Base-by-base conservation (phyloP, 1,140 invertebrate species). In the Magallana gigas region DNA sequence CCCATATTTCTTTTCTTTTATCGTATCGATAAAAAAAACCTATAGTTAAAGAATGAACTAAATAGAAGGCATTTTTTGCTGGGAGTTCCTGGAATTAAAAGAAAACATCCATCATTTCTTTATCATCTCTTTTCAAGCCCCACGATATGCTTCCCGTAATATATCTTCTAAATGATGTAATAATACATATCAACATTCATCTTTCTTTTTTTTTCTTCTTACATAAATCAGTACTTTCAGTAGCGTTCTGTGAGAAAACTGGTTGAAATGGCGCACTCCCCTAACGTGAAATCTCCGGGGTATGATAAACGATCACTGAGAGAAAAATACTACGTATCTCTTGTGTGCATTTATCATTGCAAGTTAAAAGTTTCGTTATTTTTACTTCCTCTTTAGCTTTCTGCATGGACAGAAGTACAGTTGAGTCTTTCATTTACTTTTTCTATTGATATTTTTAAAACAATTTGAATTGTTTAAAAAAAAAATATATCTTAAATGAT, bases 81-180 rank as follows among this genome's bases (percentile, higher is more conserved):
- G 68, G 68, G 68, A 76, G 68, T 36, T 76, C 36, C 68, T 36
- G 23, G 23, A 29, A 12, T 76, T 76, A 29, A 29, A 29, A 76
- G 23, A 76, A 76, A 23, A 76, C 68, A 76, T 76, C 12, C 12
- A 36, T 76, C 68, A 76, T 76, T 76, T 76, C 23, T 76, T 76
- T 76, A 76, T 76, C 68, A 76, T 76, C 36, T 76, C 16, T 64
- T 64, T 18, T 16, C 16, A 64, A 64, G 16, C 60, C 18, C 60
- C 12, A 18, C 16, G 60, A 64, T 18, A 64, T 8, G 29, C 36
- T 23, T 18, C 68, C 36, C 68, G 12, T 76, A 18, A 76, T 76
- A 29, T 36, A 76, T 76, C 68, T 29, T 9, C 68, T 29, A 18
- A 76, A 76, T 76, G 68, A 76, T 76, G 68, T 36, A 76, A 76